A percentile compares a stretch with the other conserved stretches of the same genome.
Evolutionary conservation across 2,113 vertebrate genomes (phyloP).

Genomic region (Manacus vitellinus): DNA sequence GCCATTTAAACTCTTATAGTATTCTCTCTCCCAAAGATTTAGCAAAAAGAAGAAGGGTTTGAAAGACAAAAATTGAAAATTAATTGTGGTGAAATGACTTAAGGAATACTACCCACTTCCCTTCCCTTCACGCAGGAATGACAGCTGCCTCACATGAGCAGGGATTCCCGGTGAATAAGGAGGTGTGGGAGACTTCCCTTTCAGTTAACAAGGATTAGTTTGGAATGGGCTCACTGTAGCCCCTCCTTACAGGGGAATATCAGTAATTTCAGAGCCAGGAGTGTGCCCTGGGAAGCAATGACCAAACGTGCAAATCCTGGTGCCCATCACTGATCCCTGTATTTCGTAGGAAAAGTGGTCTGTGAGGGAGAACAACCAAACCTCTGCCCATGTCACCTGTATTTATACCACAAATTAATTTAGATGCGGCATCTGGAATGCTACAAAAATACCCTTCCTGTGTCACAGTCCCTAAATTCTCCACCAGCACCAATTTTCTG

Average conservation of each 20-base stretch:
- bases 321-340: background rate
- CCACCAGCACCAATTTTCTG: background rate
- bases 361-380: background rate
- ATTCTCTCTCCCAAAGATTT: constrained; percentile 13
- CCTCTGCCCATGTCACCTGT: background rate
- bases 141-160: background rate
- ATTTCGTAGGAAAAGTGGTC: background rate
- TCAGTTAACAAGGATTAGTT: background rate
- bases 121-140: constrained; percentile 8
- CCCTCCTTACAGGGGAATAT: background rate
- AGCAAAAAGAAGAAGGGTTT: background rate
- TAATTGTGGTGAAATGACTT: constrained; percentile 48
- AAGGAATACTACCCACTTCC: background rate
- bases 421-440: background rate
- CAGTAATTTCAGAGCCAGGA: background rate
- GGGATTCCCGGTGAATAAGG: constrained; percentile 1
- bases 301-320: background rate
- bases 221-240: background rate
- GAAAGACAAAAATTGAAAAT: constrained; percentile 45
- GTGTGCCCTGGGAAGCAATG: background rate
- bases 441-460: background rate
- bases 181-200: background rate
- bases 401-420: background rate
- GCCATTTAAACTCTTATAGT: background rate
- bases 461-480: background rate